Evolutionary conservation across 1,140 invertebrate species (phyloP).

Genomic region (Heliconius eleuchia): DNA sequence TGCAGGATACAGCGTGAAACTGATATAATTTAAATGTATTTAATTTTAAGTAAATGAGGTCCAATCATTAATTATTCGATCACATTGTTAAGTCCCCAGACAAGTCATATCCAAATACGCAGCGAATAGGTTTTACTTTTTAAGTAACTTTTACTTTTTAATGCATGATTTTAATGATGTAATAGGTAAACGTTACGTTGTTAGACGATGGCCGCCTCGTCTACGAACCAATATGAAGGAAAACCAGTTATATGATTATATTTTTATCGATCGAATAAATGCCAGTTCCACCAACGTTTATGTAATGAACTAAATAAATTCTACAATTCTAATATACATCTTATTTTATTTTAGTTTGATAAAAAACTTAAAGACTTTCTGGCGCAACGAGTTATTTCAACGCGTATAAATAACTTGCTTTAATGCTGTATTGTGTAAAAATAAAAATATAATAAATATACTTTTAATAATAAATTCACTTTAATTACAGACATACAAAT

Average conservation of each 20-base stretch:
- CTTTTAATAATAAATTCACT: background rate
- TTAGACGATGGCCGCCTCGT: background rate
- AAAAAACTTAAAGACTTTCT: background rate
- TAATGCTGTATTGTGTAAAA: background rate
- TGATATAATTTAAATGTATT: too few species aligned
- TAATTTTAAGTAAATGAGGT: too few species aligned
- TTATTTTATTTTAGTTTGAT: too few species aligned
- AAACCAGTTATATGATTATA: constrained; percentile 1
- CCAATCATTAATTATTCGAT: too few species aligned
- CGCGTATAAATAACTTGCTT: background rate
- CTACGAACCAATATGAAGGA: background rate
- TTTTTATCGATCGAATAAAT: background rate
- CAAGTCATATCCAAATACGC: background rate
- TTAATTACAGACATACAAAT: background rate
- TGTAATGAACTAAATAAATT: background rate
- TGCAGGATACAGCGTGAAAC: too few species aligned
- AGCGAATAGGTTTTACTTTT: background rate
- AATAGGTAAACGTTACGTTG: background rate
- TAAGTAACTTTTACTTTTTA: background rate
- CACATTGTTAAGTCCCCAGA: background rate
- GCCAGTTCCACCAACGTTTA: background rate
- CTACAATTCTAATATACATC: background rate
- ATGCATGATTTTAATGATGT: constrained; percentile 3
- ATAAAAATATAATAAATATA: background rate
- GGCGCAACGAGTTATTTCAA: background rate